Base-by-base conservation (phyloP, 2,797 vertebrate genomes). In the Karalla daura region DNA sequence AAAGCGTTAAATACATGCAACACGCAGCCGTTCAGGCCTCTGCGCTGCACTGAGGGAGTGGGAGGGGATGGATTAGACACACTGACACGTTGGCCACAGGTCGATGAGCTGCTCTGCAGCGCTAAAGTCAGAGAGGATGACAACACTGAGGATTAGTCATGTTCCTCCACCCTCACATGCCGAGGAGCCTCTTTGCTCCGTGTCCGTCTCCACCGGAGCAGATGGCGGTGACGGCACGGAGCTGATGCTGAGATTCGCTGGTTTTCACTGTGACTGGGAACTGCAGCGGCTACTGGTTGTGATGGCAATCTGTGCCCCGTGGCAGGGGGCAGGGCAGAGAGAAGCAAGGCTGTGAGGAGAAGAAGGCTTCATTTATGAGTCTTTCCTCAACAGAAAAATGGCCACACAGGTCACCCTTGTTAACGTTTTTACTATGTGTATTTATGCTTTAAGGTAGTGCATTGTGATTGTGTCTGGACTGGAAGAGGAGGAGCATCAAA, bases 181-280 rank as follows among this genome's bases (percentile, higher is more conserved):
- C 65, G 49, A 63, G 46, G 43, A 73, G 68, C 39, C 43, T 43
- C 52, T 78, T 60, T 35, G 37, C 35, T 58, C 24, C 14, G 0
- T 18, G 59, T 63, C 63, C 62, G 46, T 78, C 71, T 43, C 76
- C 76, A 74, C 27, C 30, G 64, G 43, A 81, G 78, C 87, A 86
- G 85, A 83, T 86, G 87, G 76, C 32, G 14, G 14, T 49, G 76
- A 66, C 18, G n/a, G 37, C 67, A 44, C 24, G 3, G 18, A 64
- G 56, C 55, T 70, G 54, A 67, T 55, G 66, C 60, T 78, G 63
- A 81, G 39, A 81, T 74, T 83, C 63, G 62, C 61, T 33, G 69
- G 41, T 44, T 40, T 25, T 46, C 8, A 44, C 56, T 75, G 69
- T 20, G 66, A 50, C 1, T 21, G 23, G 32, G 30, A 59, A 20